Percentiles rank a stretch among this genome's conserved stretches.
Conservation (phyloP, 2,113 vertebrate species). For the Electrona antarctica region DNA sequence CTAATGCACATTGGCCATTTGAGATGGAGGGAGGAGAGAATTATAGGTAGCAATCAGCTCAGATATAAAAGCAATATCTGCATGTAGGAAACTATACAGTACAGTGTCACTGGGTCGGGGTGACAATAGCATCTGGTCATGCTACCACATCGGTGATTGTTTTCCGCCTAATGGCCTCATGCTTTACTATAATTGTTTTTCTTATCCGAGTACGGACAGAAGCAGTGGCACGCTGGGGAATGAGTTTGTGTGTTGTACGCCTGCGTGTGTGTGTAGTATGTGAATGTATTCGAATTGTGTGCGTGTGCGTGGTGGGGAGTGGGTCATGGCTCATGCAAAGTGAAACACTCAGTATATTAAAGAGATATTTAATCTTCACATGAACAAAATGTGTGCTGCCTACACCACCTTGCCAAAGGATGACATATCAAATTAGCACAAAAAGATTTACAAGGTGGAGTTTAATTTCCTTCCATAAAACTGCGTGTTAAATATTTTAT, state of each 20-base stretch:
- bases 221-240: background rate
- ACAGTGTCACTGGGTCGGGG: constrained; percentile 13
- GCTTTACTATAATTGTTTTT: background rate
- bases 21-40: constrained; percentile 45
- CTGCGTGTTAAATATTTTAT: background rate
- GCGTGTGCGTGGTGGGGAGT: background rate
- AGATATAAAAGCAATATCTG: constrained; percentile 29
- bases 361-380: constrained; percentile 2
- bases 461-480: background rate
- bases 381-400: background rate
- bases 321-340: background rate
- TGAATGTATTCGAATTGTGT: too few species aligned
- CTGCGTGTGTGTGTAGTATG: too few species aligned
- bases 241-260: too few species aligned
- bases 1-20: constrained; percentile 60
- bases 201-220: background rate
- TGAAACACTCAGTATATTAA: background rate
- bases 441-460: constrained; percentile 10
- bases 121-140: constrained; percentile 42
- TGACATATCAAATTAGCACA: background rate
- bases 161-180: constrained; percentile 18
- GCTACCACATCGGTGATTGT: constrained; percentile 19
- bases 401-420: background rate
- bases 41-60: constrained; percentile 47
- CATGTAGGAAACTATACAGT: constrained; percentile 26